Base-by-base conservation (phyloP, 1,140 invertebrate genomes). In the Tetragnatha versicolor region DNA sequence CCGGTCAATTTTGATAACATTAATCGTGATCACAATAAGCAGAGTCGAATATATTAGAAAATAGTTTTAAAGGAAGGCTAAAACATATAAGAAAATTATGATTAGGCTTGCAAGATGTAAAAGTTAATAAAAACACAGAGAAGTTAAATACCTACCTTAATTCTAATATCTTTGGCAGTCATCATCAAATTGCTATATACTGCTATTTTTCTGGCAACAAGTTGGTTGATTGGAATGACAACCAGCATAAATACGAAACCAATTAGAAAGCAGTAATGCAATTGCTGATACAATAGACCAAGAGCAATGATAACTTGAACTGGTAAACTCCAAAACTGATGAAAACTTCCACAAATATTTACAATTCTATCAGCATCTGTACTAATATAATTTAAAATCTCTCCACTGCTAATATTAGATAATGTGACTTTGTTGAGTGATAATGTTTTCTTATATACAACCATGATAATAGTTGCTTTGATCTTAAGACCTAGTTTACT, bases 321-420 rank as follows among this genome's bases (percentile, higher is more conserved):
- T 27, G 97, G 97, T 83, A 98, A 92, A 86, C 95, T 97, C 97
- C 98, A 99, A 81, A 98, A 89, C 17, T 94, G 91, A 88, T 99
- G 97, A 86, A 99, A 97, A 86, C 94, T 97, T 0, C 93, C 91
- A 87, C 94, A 97, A 45, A 96, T 94, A 86, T 98, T 98, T 0
- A 97, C 92, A 81, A 99, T 94, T 82, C 97, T 89, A 83, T 98
- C 95, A 0, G 92, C 92, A 85, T 99, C 98, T 1, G 94, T 97
- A 35, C 94, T 98, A 92, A 99, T 97, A 82, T 96, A 95, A 87
- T 99, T 99, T 0, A 98, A 90, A 31, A 99, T 92, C 88, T 98
- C 93, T 1, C 95, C 95, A 80, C 91, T 88, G 69, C 89, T 91
- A 85, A 92, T 94, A 27, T 27, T 79, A 49, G 84, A 83, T 12